phyloP scores from a whole-genome alignment of 2,888 invertebrate species.

The Drosophila fulvimacula region DNA sequence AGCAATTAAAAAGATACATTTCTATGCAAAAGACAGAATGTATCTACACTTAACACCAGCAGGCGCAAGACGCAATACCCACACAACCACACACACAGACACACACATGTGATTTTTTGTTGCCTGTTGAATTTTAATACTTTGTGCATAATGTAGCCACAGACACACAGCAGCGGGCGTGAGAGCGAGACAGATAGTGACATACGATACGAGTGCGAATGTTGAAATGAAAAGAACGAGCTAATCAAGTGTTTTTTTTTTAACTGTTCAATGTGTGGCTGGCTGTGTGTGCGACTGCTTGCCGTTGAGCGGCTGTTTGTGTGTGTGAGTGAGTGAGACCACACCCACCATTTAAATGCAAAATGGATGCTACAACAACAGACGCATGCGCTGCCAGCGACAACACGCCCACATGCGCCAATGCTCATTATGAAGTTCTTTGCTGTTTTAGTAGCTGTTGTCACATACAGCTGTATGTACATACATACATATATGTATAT shows the following conservation, averaged over 20 bases:
- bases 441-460: constrained; percentile 55
- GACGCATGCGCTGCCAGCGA: constrained; percentile 69
- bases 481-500: background rate
- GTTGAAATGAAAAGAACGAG: constrained; percentile 65
- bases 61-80: constrained; percentile 1
- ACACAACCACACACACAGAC: constrained; percentile 18
- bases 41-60: constrained; percentile 1
- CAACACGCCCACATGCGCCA: constrained; percentile 66
- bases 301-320: background rate
- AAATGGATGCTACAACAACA: constrained; percentile 67
- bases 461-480: constrained; percentile 21
- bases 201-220: constrained; percentile 25
- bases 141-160: constrained; percentile 22
- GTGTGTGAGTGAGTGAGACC: constrained; percentile 48
- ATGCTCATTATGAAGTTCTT: constrained; percentile 60
- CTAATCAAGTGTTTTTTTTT: constrained; percentile 70
- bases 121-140: constrained; percentile 67
- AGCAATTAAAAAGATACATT: constrained; percentile 23
- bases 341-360: constrained; percentile 73
- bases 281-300: background rate
- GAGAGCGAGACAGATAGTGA: constrained; percentile 21
- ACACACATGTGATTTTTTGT: constrained; percentile 34
- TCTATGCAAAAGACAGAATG: constrained; percentile 27
- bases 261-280: constrained; percentile 51
- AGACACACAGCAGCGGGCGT: background rate